Conservation (phyloP, 2,797 vertebrate genomes). For the Balearica regulorum region DNA sequence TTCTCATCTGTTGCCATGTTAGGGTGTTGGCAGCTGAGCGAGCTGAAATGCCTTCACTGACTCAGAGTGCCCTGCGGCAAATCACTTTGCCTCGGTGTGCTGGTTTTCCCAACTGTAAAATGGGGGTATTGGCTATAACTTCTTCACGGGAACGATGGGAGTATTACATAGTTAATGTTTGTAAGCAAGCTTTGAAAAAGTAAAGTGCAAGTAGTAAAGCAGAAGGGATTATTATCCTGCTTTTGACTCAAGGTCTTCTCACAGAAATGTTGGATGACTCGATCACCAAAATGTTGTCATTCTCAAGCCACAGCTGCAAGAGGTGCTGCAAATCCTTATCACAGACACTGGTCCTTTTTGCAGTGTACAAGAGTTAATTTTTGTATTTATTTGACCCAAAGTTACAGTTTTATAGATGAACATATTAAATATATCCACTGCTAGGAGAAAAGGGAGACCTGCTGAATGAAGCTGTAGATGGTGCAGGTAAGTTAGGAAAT, state of each 20-base stretch:
- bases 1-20: neutral
- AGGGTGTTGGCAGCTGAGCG: conserved; percentile 20
- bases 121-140: neutral
- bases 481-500: conserved; percentile 47
- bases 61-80: conserved; percentile 21
- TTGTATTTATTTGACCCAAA: neutral
- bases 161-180: neutral
- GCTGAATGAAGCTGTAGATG: conserved; percentile 23
- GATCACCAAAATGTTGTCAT: neutral
- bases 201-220: neutral
- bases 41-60: conserved; percentile 25
- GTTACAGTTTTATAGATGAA: neutral
- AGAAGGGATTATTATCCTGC: neutral
- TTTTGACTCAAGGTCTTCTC: neutral
- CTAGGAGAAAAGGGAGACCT: neutral
- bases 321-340: neutral
- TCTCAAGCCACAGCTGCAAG: neutral
- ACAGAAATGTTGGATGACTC: accelerated
- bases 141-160: neutral
- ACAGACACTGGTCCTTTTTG: neutral
- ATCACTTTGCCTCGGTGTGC: neutral
- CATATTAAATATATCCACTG: too few relatives aligned
- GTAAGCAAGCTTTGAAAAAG: neutral
- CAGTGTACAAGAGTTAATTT: neutral
- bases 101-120: conserved; percentile 27